Evolutionary conservation across 1,140 invertebrate species (phyloP).

Genomic region (Bombus difficillimus): DNA sequence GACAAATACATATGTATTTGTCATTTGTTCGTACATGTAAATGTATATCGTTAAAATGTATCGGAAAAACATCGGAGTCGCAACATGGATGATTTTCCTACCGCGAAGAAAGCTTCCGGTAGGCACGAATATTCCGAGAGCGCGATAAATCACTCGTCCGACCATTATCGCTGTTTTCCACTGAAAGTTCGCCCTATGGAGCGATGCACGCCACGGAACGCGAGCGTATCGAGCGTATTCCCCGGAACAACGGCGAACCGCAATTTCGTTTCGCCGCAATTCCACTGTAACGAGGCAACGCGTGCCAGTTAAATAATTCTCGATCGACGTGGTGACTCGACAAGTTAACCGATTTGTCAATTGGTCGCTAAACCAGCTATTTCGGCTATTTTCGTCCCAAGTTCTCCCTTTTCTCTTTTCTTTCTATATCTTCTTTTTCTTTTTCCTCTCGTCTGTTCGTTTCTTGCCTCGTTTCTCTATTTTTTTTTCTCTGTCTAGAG

Average conservation of each 20-base stretch:
- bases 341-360: not conserved
- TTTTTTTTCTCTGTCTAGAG: not conserved
- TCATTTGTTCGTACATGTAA: too few relatives aligned
- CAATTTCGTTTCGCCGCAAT: constrained; percentile 30
- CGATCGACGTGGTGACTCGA: not conserved
- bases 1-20: not conserved
- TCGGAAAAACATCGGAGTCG: not conserved
- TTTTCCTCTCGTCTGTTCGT: not conserved
- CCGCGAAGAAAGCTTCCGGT: not conserved
- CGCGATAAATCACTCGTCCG: constrained; percentile 5
- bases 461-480: not conserved
- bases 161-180: not conserved
- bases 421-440: too few relatives aligned
- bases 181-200: not conserved
- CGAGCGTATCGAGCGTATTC: constrained; percentile 8
- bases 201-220: not conserved
- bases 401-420: not conserved
- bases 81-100: not conserved
- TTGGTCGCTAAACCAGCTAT: not conserved
- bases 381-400: not conserved
- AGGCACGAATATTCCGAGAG: not conserved
- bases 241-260: constrained; percentile 6
- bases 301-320: constrained; percentile 19
- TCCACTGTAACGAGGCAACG: constrained; percentile 1
- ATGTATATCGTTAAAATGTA: not conserved